Evolutionary conservation across 92 coral and sea anemone genomes (phyloP), one percentile per base, ranked within the genome.

Genomic region (Palythoa grandis): DNA sequence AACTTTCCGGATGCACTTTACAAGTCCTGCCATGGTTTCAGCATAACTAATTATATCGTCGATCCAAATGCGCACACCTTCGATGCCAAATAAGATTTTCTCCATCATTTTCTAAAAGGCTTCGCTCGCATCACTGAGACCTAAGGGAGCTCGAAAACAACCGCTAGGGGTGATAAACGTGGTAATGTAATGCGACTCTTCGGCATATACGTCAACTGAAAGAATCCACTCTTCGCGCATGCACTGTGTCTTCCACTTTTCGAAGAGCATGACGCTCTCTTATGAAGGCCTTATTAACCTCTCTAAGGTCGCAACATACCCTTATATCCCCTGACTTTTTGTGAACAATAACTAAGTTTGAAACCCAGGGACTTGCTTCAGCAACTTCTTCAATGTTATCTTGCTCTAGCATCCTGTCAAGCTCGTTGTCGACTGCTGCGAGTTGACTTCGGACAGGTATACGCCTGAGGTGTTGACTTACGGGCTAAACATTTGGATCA

Each of bases 221-320:
- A 70, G 17, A 70, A 70, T 14, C 74, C 74, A 70, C 48, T 70
- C 74, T 70, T 29, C 7, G 74, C 74, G 82, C 86, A 53, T 90
- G 69, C 75, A 87, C 83, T 22, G 87, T 90, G 17, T 90, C 90
- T 9, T 82, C 87, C 4, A 90, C 77, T 79, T 90, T 82, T 50
- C 89, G 92, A 43, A 90, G 77, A 25, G 72, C 84, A 71, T 87
- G 50, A 37, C 92, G 90, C 67, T 91, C 93, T 65, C 91, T 84
- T 15, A 84, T 61, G n/a, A 79, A 82, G 3, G 90, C 87, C 83
- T 82, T 90, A 57, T 85, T 85, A 13, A 82, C 87, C 24, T 90
- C 91, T 38, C 89, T 40, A 11, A 82, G 82, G 58, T 84, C 89
- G 56, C 85, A 79, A 74, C 91, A 84, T 57, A 84, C 79, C 52